Evolutionary conservation across 1,140 invertebrate species (phyloP), one percentile per base, ranked within the genome.

Genomic region (Tetraneura akinire): DNA sequence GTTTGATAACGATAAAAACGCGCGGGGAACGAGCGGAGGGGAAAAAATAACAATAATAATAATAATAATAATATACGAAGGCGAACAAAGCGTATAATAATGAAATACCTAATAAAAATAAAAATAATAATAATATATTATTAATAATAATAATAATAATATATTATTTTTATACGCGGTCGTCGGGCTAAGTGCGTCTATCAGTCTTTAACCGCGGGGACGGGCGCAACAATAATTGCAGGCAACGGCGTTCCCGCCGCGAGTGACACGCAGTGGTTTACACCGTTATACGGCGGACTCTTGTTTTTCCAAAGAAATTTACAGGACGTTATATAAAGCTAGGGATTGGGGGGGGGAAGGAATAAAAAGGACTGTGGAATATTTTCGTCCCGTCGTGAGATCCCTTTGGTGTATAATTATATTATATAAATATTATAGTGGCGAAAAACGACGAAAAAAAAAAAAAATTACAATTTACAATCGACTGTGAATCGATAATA

Each of bases 231-330:
- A 32, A 32, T 29, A 21, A 62, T 62, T 47, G 62, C 47, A 57
- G 53, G 32, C 32, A 74, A 74, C 9, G 32, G 29, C 21, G 32
- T n/a, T 14, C 74, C 74, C 55, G 74, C 74, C 62, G 74, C 62
- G 74, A 47, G 74, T 78, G 74, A 78, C 74, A 37, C n/a, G n/a
- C n/a, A 78, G 74, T 78, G 74, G 74, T 16, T 23, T 21, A 23
- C n/a, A n/a, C 74, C 74, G 74, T 78, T 78, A 78, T 11, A n/a
- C 55, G 32, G 37, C 1, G 0, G 8, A n/a, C 68, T 23, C 16
- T 26, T 29, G 11, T 49, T 68, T 42, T 26, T 49, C 42, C 3
- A 10, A 16, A n/a, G n/a, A n/a, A n/a, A n/a, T n/a, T n/a, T n/a
- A n/a, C n/a, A n/a, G n/a, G n/a, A n/a, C n/a, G 8, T 37, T 18